Evolutionary conservation across 2,797 vertebrate genomes (phyloP).

Genomic region (Ceyx erithaca): DNA sequence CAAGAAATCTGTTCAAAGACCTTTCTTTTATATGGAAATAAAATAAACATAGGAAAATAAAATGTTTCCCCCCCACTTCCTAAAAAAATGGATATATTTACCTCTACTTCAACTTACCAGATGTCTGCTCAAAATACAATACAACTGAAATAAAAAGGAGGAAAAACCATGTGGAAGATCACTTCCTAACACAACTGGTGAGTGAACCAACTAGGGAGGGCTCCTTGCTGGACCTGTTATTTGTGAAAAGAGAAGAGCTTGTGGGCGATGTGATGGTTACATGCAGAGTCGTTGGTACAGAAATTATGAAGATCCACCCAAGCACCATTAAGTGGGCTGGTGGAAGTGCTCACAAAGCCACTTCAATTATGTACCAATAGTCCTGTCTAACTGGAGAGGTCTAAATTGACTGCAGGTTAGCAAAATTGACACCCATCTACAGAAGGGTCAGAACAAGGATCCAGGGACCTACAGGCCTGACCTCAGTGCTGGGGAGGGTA

Average conservation of each 20-base stretch:
- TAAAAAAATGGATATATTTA: neutral
- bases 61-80: accelerated
- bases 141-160: neutral
- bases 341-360: neutral
- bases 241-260: neutral
- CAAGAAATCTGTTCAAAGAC: neutral
- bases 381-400: neutral
- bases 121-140: neutral
- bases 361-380: neutral
- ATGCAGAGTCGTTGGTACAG: accelerated
- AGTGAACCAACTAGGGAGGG: neutral
- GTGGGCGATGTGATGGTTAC: neutral
- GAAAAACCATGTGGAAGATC: neutral
- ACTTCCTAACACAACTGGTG: neutral
- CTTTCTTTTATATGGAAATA: neutral
- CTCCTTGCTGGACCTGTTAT: accelerated
- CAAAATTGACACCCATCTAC: neutral
- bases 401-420: neutral
- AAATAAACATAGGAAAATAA: neutral
- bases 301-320: accelerated
- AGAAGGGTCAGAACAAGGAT: neutral
- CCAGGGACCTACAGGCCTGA: neutral
- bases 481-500: neutral
- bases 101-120: neutral
- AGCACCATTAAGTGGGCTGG: neutral